Base-by-base conservation (phyloP, 1,140 invertebrate species). In the Drosophila carrolli region DNA sequence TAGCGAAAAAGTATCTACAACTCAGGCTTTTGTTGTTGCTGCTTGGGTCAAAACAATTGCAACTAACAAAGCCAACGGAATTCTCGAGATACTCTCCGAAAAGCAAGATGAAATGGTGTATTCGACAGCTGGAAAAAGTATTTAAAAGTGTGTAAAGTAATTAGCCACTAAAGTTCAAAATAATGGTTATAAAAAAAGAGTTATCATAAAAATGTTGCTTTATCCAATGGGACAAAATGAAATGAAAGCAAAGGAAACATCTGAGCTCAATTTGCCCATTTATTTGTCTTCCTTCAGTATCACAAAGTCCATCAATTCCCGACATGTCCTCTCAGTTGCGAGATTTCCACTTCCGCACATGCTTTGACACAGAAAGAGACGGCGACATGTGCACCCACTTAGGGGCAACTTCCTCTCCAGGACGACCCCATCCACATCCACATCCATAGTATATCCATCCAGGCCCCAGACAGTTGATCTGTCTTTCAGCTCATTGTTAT, bases 31-130 rank as follows among this genome's bases (percentile, higher is more conserved):
- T 75, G 59, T 65, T 57, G 51, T 43, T 53, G 70, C 32, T 38
- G 56, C 41, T 48, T 44, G 60, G 53, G 73, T 23, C 70, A 75
- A 66, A 75, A 75, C 73, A 75, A 75, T 75, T 75, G 72, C 72
- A 67, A 38, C 72, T 54, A 58, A 75, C 61, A 75, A 75, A 75
- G 73, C 60, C 73, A 53, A 38, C 48, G 61, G 48, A 76, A 67
- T 75, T 37, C 61, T n/a, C 19, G 23, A 47, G 37, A 51, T 63
- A 13, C 38, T 23, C 46, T 23, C 13, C 11, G 14, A 27, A 38
- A 11, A 13, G 1, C 3, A 14, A 8, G 7, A 4, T 9, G 16
- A 11, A 9, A 37, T 11, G 29, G 44, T 32, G 13, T 71, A n/a
- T 71, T 7, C 29, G 65, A 19, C 47, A n/a, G 4, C 0, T 10